Percentiles rank a stretch among this genome's conserved stretches.
phyloP scores from a whole-genome alignment of 2,797 vertebrate species.

The Philypnodon macrostomus region DNA sequence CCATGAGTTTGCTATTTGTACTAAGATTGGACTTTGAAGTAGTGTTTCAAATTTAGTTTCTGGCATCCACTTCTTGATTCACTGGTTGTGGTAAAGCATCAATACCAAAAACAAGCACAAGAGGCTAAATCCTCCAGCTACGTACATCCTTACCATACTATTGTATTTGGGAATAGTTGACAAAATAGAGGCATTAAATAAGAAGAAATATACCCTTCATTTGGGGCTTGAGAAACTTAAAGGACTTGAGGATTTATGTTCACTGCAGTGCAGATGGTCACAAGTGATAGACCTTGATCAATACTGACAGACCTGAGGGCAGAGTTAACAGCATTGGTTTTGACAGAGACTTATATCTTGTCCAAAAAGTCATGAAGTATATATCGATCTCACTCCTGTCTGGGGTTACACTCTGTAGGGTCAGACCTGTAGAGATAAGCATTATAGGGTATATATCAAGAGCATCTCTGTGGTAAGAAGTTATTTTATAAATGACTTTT shows the following conservation, averaged over 20 bases:
- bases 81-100: background rate
- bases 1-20: background rate
- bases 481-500: background rate
- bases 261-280: conserved; percentile 44
- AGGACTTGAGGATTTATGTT: conserved; percentile 40
- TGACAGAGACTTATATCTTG: conserved; percentile 31
- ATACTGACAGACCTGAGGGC: conserved; percentile 34
- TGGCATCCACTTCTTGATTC: background rate
- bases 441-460: conserved; percentile 22
- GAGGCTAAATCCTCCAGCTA: too few relatives aligned
- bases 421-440: conserved; percentile 12
- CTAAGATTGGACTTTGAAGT: background rate
- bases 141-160: too few relatives aligned
- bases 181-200: conserved; percentile 9
- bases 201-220: conserved; percentile 5
- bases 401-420: conserved; percentile 16
- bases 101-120: too few relatives aligned
- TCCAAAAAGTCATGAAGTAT: conserved; percentile 20
- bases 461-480: background rate
- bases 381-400: conserved; percentile 37
- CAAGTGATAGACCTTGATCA: conserved; percentile 47
- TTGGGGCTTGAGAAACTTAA: conserved; percentile 11
- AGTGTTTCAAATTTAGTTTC: background rate
- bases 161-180: too few relatives aligned
- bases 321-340: conserved; percentile 41